Conservation (phyloP, 2,888 invertebrate species). For the Clostera curtula region DNA sequence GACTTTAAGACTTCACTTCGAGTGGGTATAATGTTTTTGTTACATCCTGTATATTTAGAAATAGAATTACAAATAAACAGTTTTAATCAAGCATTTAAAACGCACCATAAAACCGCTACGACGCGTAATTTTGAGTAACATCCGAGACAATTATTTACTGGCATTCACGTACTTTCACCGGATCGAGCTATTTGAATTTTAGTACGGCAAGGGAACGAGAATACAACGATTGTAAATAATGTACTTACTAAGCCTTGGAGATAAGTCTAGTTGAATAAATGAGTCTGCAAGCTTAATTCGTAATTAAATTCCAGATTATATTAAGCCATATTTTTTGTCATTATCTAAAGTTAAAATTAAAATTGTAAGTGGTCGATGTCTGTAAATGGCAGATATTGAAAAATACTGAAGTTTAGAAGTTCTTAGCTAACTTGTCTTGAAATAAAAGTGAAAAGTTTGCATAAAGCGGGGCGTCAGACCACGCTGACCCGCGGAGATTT, state of each 20-base stretch:
- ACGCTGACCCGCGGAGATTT: too few species aligned
- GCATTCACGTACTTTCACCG: conserved; percentile 3
- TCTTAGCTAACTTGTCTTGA: too few species aligned
- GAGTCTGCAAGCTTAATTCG: conserved; percentile 3
- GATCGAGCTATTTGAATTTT: conserved; percentile 10
- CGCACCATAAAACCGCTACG: not conserved
- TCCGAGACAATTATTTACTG: conserved; percentile 3
- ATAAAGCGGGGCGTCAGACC: too few species aligned
- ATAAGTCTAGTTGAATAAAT: not conserved
- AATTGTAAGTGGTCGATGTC: not conserved
- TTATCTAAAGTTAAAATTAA: not conserved
- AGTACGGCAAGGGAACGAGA: conserved; percentile 1
- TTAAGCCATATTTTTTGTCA: conserved; percentile 4
- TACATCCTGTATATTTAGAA: too few species aligned
- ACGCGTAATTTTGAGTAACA: conserved; percentile 1
- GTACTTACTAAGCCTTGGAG: conserved; percentile 1
- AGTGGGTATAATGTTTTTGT: too few species aligned
- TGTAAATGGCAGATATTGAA: too few species aligned
- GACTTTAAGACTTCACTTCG: too few species aligned
- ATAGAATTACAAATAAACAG: too few species aligned
- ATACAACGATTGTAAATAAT: conserved; percentile 8
- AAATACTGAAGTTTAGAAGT: too few species aligned
- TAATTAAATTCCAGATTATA: conserved; percentile 4
- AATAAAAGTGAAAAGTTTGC: too few species aligned
- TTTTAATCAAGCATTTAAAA: not conserved